A percentile compares a stretch with the other conserved stretches of the same genome.
phyloP scores from a whole-genome alignment of 2,797 vertebrate genomes.

The Platalea minor region DNA sequence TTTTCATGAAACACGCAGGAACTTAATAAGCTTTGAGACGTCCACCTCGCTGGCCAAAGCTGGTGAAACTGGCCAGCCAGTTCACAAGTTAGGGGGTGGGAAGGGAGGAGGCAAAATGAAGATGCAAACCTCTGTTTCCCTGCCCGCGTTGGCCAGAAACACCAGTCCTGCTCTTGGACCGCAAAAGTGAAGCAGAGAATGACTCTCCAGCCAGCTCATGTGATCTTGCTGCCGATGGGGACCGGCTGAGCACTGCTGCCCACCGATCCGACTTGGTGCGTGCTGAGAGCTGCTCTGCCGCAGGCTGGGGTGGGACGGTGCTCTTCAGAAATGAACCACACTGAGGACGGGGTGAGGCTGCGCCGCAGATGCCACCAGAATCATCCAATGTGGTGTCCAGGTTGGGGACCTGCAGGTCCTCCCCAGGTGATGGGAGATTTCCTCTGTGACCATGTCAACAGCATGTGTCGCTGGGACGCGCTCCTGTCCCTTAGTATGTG shows the following conservation, averaged over 20 bases:
- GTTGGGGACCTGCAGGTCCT: background rate
- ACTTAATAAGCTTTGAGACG: constrained; percentile 15
- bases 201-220: rapidly evolving
- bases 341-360: background rate
- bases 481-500: rapidly evolving
- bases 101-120: background rate
- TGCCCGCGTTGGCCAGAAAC: background rate
- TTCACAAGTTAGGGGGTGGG: background rate
- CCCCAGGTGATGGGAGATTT: background rate
- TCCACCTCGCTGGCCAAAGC: background rate
- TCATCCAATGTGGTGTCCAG: rapidly evolving
- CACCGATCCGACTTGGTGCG: rapidly evolving
- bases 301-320: background rate
- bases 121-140: background rate
- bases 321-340: rapidly evolving
- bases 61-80: background rate
- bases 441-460: rapidly evolving
- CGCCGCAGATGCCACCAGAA: rapidly evolving
- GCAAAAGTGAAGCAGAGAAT: rapidly evolving
- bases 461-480: rapidly evolving
- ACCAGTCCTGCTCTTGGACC: background rate
- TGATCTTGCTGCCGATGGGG: rapidly evolving
- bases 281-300: background rate
- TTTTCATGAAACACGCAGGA: background rate
- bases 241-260: background rate